These are phyloP conservation scores for Crocuta crocuta DNA, from an alignment of 2,113 vertebrate genomes.

Conservation along the genomic window DNA sequence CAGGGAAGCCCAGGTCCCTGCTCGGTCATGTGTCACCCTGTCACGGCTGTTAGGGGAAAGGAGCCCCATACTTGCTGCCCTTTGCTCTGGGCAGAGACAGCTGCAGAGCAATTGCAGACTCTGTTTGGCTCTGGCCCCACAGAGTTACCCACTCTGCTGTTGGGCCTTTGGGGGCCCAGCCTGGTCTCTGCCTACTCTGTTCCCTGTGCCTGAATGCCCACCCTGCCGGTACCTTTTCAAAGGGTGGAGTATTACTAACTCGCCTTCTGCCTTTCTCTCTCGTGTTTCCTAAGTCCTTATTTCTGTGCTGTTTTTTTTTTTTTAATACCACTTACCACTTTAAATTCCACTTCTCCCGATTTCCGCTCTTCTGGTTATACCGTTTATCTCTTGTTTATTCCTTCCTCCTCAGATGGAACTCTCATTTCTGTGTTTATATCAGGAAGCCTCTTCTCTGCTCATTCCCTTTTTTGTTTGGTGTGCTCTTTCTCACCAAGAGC, in stretches of 20 bases:
- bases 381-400: not conserved
- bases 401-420: not conserved
- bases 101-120: not conserved
- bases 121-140: not conserved
- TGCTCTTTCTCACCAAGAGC: not conserved
- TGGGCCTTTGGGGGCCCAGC: not conserved
- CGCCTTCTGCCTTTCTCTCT: not conserved
- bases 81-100: too few relatives aligned
- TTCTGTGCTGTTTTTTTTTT: not conserved
- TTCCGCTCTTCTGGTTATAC: not conserved
- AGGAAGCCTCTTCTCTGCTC: not conserved
- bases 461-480: not conserved
- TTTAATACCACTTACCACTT: not conserved
- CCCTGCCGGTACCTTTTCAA: not conserved
- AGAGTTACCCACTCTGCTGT: too few relatives aligned
- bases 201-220: not conserved
- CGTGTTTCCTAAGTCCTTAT: not conserved
- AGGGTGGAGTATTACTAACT: not conserved
- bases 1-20: too few relatives aligned
- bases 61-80: not conserved
- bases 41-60: not conserved
- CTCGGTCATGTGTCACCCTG: accelerated
- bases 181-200: not conserved
- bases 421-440: not conserved
- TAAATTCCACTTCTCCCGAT: not conserved